Conservation (phyloP, 2,888 invertebrate genomes). For the Sabellastarte sp. region DNA sequence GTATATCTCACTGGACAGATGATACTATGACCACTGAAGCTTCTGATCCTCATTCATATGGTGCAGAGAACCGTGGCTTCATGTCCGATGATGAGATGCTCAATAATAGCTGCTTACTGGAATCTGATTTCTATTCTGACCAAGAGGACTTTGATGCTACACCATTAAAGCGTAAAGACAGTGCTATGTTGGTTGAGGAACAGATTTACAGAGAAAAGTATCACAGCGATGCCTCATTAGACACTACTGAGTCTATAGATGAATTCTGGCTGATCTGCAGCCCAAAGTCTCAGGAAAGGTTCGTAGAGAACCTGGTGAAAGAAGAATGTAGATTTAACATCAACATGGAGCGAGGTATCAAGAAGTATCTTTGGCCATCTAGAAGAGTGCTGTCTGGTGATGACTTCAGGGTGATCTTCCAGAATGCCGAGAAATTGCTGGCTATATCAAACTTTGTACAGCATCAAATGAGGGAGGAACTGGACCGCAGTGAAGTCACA, state of each 20-base stretch:
- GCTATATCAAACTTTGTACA: not conserved
- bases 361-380: not conserved
- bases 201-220: not conserved
- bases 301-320: not conserved
- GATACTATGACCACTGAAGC: not conserved
- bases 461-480: not conserved
- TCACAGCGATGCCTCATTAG: not conserved
- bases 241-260: no score
- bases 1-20: not conserved
- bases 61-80: not conserved
- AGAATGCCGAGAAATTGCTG: not conserved
- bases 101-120: not conserved
- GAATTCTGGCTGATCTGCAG: not conserved
- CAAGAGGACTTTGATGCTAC: not conserved
- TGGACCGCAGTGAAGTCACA: not conserved
- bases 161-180: not conserved
- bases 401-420: not conserved
- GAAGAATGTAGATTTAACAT: not conserved
- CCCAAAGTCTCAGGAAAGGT: not conserved
- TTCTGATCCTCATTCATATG: not conserved
- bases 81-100: not conserved
- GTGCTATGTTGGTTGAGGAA: not conserved
- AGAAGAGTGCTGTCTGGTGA: not conserved
- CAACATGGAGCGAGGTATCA: not conserved
- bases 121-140: not conserved